A percentile compares a stretch with the other conserved stretches of the same genome.
Evolutionary conservation across 2,888 invertebrate species (phyloP).

Genomic region (Criorhina ranunculi): DNA sequence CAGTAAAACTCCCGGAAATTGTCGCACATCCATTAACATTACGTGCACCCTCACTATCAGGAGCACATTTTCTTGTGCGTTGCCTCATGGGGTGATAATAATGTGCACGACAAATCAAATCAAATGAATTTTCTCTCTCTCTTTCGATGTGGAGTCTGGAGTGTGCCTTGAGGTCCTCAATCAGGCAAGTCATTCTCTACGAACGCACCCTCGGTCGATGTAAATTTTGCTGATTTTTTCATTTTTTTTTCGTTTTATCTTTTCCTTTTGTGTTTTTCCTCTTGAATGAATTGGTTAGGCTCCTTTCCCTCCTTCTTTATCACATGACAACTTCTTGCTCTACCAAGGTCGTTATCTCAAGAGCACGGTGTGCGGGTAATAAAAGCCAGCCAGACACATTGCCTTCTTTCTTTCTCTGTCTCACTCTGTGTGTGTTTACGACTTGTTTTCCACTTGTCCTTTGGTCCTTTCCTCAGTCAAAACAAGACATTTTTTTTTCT

Average conservation of each 20-base stretch:
- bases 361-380: slow-evolving; percentile 50
- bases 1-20: slow-evolving; percentile 66
- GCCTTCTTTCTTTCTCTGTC: slow-evolving; percentile 9
- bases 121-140: slow-evolving; percentile 70
- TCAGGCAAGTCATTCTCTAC: slow-evolving; percentile 53
- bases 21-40: slow-evolving; percentile 74
- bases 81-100: slow-evolving; percentile 75
- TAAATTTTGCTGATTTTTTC: slow-evolving; percentile 33
- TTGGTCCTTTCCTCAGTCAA: slow-evolving; percentile 54
- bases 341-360: slow-evolving; percentile 63
- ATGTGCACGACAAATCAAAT: slow-evolving; percentile 79
- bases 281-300: slow-evolving; percentile 60
- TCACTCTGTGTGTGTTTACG: slow-evolving; percentile 41
- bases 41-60: slow-evolving; percentile 44
- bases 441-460: slow-evolving; percentile 71
- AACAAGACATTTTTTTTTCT: slow-evolving; percentile 20
- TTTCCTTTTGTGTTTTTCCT: slow-evolving; percentile 55
- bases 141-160: neutral
- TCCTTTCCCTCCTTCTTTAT: slow-evolving; percentile 17
- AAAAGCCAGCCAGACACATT: slow-evolving; percentile 67
- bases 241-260: slow-evolving; percentile 16
- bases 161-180: slow-evolving; percentile 58
- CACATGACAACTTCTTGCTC: slow-evolving; percentile 30
- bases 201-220: slow-evolving; percentile 33
- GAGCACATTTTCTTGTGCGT: no score